Evolutionary conservation across 23 tunicate genomes (phyloP).

Genomic region (Trididemnum nubilum): DNA sequence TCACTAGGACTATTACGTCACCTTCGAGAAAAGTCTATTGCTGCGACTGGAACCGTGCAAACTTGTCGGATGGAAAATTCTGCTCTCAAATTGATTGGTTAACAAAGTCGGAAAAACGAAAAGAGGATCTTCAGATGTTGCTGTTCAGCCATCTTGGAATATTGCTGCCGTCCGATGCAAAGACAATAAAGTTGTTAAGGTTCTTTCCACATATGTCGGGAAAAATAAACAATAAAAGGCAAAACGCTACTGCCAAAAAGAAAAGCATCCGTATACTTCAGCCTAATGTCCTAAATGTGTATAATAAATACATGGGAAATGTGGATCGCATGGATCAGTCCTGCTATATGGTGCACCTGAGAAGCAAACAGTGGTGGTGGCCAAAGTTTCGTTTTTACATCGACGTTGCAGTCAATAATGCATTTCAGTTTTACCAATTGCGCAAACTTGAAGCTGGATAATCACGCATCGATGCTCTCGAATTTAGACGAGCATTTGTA

Average conservation of each 20-base stretch:
- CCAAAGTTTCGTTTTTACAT: conserved; percentile 24
- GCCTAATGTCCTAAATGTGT: conserved; percentile 12
- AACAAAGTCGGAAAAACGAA: background rate
- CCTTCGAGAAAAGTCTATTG: background rate
- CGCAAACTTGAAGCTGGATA: background rate
- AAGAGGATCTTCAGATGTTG: conserved; percentile 20
- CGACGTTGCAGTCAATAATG: conserved; percentile 32
- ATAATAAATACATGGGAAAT: conserved; percentile 3
- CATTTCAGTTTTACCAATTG: conserved; percentile 9
- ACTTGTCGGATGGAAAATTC: conserved; percentile 17
- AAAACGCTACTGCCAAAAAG: conserved; percentile 23
- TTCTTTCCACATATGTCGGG: conserved; percentile 3
- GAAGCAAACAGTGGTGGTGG: conserved; percentile 51
- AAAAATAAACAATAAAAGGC: background rate
- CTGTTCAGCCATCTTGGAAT: background rate
- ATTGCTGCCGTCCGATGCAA: conserved; percentile 14
- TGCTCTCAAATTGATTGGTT: background rate
- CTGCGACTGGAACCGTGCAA: conserved; percentile 15
- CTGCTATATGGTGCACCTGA: conserved; percentile 8
- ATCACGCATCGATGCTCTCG: background rate
- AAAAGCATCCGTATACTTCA: background rate
- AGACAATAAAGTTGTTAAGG: conserved; percentile 21
- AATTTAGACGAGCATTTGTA: conserved; percentile 10
- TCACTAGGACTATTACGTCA: conserved; percentile 7
- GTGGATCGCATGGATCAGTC: conserved; percentile 31